phyloP scores from a whole-genome alignment of 2,888 invertebrate genomes.

The Lasioglossum morio region DNA sequence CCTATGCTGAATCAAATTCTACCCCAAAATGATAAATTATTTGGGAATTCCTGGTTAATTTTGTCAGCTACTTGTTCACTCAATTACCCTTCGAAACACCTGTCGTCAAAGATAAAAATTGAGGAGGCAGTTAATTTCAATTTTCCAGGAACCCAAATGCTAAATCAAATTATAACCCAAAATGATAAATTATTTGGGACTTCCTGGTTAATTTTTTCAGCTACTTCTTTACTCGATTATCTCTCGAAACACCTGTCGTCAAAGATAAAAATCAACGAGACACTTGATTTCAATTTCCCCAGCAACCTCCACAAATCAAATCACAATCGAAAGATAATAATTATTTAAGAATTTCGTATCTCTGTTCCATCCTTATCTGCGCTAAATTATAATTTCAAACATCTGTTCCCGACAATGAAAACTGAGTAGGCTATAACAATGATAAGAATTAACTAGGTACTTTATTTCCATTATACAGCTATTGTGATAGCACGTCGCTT shows the following conservation, averaged over 20 bases:
- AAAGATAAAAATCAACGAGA: not conserved
- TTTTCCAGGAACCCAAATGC: not conserved
- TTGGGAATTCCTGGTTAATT: no score
- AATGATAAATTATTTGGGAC: not conserved
- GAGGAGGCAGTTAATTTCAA: no score
- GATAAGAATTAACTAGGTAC: not conserved
- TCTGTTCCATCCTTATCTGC: not conserved
- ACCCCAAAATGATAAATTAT: no score
- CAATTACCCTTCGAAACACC: not conserved
- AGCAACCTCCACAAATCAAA: not conserved
- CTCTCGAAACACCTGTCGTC: not conserved
- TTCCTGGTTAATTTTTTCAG: not conserved
- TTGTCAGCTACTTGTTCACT: not conserved
- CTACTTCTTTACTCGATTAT: not conserved
- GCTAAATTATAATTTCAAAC: not conserved
- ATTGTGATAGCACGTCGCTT: not conserved
- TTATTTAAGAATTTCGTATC: not conserved
- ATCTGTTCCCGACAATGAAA: not conserved
- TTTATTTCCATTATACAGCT: not conserved
- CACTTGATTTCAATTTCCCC: not conserved
- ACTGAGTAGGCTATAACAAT: not conserved
- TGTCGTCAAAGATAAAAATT: not conserved
- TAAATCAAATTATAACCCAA: not conserved
- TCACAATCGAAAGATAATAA: not conserved
- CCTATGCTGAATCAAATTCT: no score